These are phyloP conservation scores for Hydrocynus forskahlii DNA, from an alignment of 2,797 vertebrate species.

Conservation along the genomic window DNA sequence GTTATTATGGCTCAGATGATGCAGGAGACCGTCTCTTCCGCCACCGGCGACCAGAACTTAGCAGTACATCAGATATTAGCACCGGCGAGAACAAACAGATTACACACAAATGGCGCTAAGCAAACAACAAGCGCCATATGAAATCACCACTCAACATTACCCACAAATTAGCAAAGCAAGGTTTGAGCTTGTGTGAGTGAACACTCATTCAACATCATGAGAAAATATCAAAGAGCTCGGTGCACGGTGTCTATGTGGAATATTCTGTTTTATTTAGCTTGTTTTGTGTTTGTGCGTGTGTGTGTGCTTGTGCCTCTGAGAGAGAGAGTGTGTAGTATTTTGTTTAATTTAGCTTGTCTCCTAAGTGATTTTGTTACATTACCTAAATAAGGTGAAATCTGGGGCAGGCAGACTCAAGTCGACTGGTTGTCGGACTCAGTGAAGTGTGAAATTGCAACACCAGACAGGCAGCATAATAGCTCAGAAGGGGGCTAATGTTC, in stretches of 20 bases:
- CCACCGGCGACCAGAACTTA: neutral
- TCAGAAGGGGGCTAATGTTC: conserved; percentile 86
- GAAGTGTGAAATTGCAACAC: conserved; percentile 87
- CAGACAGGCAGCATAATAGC: conserved; percentile 86
- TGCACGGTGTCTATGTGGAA: neutral
- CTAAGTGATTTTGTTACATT: conserved; percentile 77
- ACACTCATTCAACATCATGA: conserved; percentile 1
- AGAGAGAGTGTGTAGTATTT: conserved; percentile 61
- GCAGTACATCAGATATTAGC: neutral
- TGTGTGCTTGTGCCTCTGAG: conserved; percentile 49
- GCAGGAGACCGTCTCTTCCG: neutral
- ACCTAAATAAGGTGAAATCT: conserved; percentile 87
- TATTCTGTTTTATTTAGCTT: neutral
- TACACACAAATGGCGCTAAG: neutral
- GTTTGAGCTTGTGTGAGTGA: neutral
- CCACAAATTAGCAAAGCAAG: neutral
- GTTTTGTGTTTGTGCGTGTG: conserved; percentile 58
- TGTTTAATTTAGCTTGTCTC: conserved; percentile 73
- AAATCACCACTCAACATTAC: neutral
- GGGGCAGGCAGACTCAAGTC: conserved; percentile 77
- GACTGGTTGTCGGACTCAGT: conserved; percentile 81
- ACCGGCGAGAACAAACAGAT: neutral
- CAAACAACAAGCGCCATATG: neutral
- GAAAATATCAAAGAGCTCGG: neutral
- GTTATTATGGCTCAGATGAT: conserved; percentile 57